Evolutionary conservation across 1,140 invertebrate genomes (phyloP).

Genomic region (Nylanderia fulva): DNA sequence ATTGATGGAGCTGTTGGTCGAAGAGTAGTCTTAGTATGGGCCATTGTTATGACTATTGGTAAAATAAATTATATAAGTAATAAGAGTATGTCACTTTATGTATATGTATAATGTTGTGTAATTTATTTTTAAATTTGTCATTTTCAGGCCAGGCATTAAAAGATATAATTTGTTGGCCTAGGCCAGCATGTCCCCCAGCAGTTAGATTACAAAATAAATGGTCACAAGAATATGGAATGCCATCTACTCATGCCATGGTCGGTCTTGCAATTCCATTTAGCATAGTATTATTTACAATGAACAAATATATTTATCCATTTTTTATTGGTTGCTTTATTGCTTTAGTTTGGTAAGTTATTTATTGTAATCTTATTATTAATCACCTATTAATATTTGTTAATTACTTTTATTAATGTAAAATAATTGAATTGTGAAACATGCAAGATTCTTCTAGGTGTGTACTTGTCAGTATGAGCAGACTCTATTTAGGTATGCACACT

Average conservation of each 20-base stretch:
- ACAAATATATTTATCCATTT: conserved; percentile 92
- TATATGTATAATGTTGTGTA: not conserved
- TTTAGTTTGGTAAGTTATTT: conserved; percentile 84
- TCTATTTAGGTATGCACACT: conserved; percentile 97
- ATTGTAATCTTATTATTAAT: not conserved
- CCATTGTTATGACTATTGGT: conserved; percentile 94
- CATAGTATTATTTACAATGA: conserved; percentile 91
- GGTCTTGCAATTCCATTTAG: conserved; percentile 95
- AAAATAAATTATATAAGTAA: conserved; percentile 63
- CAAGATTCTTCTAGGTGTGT: conserved; percentile 87
- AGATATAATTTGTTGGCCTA: conserved; percentile 94
- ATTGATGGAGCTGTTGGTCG: conserved; percentile 93
- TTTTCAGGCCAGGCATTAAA: conserved; percentile 93
- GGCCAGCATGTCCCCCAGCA: conserved; percentile 93
- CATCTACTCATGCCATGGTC: conserved; percentile 97
- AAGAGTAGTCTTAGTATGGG: conserved; percentile 93
- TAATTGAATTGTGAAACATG: conserved; percentile 17
- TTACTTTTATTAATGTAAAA: conserved; percentile 11
- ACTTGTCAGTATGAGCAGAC: conserved; percentile 93
- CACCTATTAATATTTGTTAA: not conserved
- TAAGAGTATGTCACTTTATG: not conserved
- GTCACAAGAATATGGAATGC: conserved; percentile 96
- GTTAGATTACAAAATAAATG: conserved; percentile 94
- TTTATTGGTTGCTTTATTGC: conserved; percentile 86
- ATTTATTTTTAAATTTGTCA: not conserved